Conservation (phyloP, 2,113 vertebrate genomes). For the Gobiocypris rarus region DNA sequence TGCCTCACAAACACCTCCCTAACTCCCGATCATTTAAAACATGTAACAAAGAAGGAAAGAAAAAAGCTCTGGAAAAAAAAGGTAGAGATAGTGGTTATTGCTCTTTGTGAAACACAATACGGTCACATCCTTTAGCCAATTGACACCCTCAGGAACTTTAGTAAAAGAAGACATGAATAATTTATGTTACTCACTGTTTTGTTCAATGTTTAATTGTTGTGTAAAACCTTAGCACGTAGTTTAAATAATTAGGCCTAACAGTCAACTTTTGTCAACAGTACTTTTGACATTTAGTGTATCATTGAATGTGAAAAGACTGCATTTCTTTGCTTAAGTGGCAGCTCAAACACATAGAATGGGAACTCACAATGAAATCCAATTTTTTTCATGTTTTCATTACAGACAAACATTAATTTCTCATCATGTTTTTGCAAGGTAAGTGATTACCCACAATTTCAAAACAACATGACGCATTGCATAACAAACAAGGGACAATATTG, state of each 20-base stretch:
- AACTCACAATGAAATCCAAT: neutral
- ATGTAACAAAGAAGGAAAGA: neutral
- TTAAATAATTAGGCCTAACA: neutral
- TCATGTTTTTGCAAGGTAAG: constrained; percentile 26
- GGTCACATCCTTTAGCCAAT: neutral
- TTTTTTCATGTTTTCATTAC: neutral
- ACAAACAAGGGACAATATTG: neutral
- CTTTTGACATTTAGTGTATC: neutral
- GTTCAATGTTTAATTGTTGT: neutral
- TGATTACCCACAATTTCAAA: neutral
- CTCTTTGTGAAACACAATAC: neutral
- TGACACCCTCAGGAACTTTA: neutral
- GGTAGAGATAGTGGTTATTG: neutral
- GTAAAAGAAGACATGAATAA: constrained; percentile 12
- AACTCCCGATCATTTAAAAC: too few relatives aligned
- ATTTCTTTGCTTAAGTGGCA: neutral
- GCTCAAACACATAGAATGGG: neutral
- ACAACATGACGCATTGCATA: neutral
- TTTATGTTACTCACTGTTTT: constrained; percentile 9
- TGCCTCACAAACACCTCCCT: too few relatives aligned
- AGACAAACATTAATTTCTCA: neutral
- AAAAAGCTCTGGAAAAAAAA: neutral
- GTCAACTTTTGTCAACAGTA: neutral
- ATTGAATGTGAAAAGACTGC: neutral
- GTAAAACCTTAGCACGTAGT: neutral